Evolutionary conservation across 1,140 invertebrate genomes (phyloP).

Genomic region (Ostrea denselamellosa): DNA sequence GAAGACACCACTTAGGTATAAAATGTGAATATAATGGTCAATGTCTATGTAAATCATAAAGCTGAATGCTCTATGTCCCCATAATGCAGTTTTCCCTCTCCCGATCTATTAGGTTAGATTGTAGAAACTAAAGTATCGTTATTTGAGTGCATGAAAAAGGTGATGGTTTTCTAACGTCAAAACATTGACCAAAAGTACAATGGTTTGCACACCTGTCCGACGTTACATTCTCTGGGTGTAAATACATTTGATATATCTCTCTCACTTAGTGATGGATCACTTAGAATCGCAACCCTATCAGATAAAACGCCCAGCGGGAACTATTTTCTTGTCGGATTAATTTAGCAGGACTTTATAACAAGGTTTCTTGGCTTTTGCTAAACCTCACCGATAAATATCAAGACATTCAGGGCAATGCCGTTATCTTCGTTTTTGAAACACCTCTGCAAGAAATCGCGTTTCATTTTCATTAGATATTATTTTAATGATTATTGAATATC

Average conservation of each 20-base stretch:
- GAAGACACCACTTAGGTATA: too few species aligned
- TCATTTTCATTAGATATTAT: conserved; percentile 30
- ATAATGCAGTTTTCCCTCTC: too few species aligned
- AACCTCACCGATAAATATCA: conserved; percentile 12
- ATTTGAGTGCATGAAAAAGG: too few species aligned
- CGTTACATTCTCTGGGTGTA: background rate
- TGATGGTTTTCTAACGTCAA: background rate
- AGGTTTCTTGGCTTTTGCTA: conserved; percentile 14
- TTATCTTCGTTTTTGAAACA: conserved; percentile 6
- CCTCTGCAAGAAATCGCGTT: conserved; percentile 6
- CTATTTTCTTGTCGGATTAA: conserved; percentile 29
- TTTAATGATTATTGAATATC: conserved; percentile 24
- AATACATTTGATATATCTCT: conserved; percentile 10
- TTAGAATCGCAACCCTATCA: conserved; percentile 27
- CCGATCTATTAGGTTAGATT: too few species aligned
- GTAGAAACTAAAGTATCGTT: too few species aligned
- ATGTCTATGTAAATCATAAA: too few species aligned
- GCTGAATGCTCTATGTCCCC: too few species aligned
- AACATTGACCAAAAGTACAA: conserved; percentile 7
- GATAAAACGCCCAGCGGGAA: conserved; percentile 30
- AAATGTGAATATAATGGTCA: too few species aligned
- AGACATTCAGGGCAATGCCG: conserved; percentile 1
- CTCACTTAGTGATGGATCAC: conserved; percentile 22
- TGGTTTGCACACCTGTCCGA: conserved; percentile 14
- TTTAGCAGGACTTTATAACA: conserved; percentile 33